Evolutionary conservation across 2,888 invertebrate genomes (phyloP).

Genomic region (Monopis laevigella): DNA sequence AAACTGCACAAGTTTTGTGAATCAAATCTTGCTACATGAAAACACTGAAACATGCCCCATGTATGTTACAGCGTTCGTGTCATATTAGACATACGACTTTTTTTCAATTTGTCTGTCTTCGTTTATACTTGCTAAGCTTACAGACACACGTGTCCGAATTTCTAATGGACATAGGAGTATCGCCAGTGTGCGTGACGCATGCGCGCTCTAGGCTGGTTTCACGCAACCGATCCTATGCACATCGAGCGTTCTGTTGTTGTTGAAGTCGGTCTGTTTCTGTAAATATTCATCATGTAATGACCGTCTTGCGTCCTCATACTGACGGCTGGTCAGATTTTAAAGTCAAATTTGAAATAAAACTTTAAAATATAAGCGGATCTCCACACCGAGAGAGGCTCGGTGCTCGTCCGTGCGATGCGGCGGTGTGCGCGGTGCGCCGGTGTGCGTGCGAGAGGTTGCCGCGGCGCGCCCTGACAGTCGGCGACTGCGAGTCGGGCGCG

Average conservation of each 20-base stretch:
- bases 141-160: constrained; percentile 26
- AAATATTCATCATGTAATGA: constrained; percentile 43
- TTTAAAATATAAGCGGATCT: constrained; percentile 53
- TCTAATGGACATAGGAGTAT: constrained; percentile 13
- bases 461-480: constrained; percentile 63
- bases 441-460: constrained; percentile 38
- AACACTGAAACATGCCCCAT: too few relatives aligned
- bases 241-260: constrained; percentile 6
- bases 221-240: constrained; percentile 31
- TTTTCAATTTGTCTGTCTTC: constrained; percentile 25
- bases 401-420: background rate
- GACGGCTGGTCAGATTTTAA: constrained; percentile 50
- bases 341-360: constrained; percentile 58
- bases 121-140: constrained; percentile 24
- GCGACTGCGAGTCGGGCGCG: constrained; percentile 63
- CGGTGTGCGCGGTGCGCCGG: constrained; percentile 20
- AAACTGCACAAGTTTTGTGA: too few relatives aligned
- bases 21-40: too few relatives aligned
- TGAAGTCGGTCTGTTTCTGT: constrained; percentile 28
- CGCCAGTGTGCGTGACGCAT: constrained; percentile 48
- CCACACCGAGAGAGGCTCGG: constrained; percentile 29
- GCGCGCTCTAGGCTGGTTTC: constrained; percentile 31
- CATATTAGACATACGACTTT: constrained; percentile 2
- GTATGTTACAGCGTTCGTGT: background rate
- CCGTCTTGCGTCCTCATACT: constrained; percentile 32